phyloP scores from a whole-genome alignment of 2,797 vertebrate species.

The Xyrichtys novacula region DNA sequence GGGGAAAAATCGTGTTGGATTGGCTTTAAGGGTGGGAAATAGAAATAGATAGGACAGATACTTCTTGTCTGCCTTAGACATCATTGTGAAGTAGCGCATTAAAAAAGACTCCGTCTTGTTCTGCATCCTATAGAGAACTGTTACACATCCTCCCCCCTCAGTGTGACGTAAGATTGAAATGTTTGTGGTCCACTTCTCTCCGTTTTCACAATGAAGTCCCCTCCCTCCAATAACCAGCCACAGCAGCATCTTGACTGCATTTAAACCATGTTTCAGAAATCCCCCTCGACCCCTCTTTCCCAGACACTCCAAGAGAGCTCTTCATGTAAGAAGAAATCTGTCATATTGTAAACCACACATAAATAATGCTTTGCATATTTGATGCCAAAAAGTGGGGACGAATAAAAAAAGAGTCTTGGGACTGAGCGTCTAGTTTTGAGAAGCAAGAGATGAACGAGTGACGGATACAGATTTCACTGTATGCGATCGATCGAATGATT shows the following conservation, averaged over 20 bases:
- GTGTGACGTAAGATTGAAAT: conserved; percentile 38
- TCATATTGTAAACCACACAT: conserved; percentile 63
- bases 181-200: conserved; percentile 56
- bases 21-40: too few relatives aligned
- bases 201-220: conserved; percentile 62
- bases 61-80: too few relatives aligned
- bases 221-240: conserved; percentile 59
- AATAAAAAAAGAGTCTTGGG: background rate
- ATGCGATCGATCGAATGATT: conserved; percentile 32
- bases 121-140: background rate
- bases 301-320: conserved; percentile 50
- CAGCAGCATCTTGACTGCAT: conserved; percentile 72
- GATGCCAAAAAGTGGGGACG: conserved; percentile 13
- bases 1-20: too few relatives aligned
- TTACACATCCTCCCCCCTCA: conserved; percentile 7
- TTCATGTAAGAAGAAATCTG: conserved; percentile 49
- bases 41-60: too few relatives aligned
- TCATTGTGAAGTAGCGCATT: too few relatives aligned
- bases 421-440: conserved; percentile 17
- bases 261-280: conserved; percentile 66
- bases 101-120: background rate
- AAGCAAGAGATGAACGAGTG: background rate
- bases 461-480: conserved; percentile 23
- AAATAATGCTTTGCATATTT: conserved; percentile 55
- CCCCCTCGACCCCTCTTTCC: conserved; percentile 29